phyloP scores from a whole-genome alignment of 2,113 vertebrate species.

The Elachura formosa region DNA sequence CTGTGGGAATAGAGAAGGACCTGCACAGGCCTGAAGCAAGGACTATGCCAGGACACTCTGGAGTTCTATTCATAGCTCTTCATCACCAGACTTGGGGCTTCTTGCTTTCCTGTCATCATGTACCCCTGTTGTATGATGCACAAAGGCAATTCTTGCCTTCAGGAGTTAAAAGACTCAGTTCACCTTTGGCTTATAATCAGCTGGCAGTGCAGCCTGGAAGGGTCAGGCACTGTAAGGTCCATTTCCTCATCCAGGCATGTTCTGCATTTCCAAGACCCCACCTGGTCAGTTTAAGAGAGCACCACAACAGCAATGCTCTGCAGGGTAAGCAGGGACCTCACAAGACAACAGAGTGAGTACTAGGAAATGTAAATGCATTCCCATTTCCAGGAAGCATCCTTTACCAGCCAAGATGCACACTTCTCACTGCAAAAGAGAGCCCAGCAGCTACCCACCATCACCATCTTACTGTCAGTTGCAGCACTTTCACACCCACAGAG shows the following conservation, averaged over 20 bases:
- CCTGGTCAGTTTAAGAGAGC: neutral
- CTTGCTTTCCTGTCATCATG: neutral
- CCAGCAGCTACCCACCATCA: neutral
- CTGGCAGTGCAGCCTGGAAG: neutral
- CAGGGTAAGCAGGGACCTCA: neutral
- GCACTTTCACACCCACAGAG: neutral
- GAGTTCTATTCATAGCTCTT: neutral
- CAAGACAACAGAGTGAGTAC: neutral
- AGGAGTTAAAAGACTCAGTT: neutral
- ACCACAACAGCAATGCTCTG: neutral
- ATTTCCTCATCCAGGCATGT: neutral
- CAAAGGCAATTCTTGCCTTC: neutral
- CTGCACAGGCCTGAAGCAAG: neutral
- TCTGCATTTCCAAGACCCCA: neutral
- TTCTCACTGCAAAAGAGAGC: neutral
- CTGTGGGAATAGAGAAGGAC: neutral
- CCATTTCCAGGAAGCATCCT: neutral
- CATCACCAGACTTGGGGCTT: neutral
- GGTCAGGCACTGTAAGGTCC: neutral
- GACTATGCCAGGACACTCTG: neutral
- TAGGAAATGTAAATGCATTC: neutral
- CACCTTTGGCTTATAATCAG: neutral
- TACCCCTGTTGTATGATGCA: fast-evolving
- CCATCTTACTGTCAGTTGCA: neutral
- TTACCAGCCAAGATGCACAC: neutral